Percentiles rank a stretch among this genome's conserved stretches.
These are phyloP conservation scores for Lemur catta DNA, from an alignment of 2,797 vertebrate species.

Conservation along the genomic window DNA sequence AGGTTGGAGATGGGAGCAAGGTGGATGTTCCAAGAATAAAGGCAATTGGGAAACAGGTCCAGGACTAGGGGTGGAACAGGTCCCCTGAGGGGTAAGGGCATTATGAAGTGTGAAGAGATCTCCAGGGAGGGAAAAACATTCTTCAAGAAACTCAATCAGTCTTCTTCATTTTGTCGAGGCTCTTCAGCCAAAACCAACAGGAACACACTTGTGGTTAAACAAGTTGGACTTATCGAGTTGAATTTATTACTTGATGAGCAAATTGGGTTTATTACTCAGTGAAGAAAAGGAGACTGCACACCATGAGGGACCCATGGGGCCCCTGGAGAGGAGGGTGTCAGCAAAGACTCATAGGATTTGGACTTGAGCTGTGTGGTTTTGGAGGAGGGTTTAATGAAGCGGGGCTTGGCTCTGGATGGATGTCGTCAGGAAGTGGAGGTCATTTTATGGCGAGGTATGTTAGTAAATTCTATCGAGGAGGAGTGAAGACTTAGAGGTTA, in stretches of 20 bases:
- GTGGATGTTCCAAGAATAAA: no score
- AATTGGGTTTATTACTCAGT: not conserved
- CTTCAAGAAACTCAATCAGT: not conserved
- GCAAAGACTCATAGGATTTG: no score
- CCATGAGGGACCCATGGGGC: not conserved
- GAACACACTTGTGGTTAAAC: not conserved
- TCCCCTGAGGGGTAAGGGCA: no score
- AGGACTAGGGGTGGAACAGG: no score
- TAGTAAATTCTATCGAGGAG: not conserved
- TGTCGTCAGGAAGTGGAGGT: not conserved
- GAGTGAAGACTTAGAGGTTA: not conserved
- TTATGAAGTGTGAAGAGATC: not conserved
- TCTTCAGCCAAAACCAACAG: not conserved
- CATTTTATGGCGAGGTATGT: not conserved
- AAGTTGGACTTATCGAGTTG: not conserved
- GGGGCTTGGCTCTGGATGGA: not conserved
- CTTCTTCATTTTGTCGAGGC: not conserved
- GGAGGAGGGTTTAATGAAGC: no score
- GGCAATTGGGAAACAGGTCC: no score
- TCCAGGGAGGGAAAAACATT: no score
- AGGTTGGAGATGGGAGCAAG: no score
- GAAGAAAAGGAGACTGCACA: not conserved
- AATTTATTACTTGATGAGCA: not conserved
- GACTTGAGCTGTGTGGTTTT: no score
- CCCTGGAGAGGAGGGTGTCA: not conserved